Percentiles rank a stretch among this genome's conserved stretches.
phyloP scores from a whole-genome alignment of 1,140 invertebrate genomes.

The Saccostrea echinata region DNA sequence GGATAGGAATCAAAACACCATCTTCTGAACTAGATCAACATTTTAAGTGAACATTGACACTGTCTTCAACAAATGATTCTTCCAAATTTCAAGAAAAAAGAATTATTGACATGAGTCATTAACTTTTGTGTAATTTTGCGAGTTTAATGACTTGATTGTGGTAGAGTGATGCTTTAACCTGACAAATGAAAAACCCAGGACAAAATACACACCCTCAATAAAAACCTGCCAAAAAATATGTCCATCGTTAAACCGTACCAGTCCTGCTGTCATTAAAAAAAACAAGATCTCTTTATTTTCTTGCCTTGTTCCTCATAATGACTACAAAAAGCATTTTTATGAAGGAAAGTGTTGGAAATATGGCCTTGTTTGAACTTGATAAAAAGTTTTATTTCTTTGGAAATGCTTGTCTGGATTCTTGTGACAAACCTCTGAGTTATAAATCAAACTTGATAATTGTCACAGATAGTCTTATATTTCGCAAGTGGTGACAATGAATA shows the following conservation, averaged over 20 bases:
- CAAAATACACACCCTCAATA: conserved; percentile 9
- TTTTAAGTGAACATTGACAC: conserved; percentile 27
- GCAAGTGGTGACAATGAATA: conserved; percentile 34
- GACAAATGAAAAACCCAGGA: background rate
- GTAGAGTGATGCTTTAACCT: background rate
- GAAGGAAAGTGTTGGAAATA: conserved; percentile 11
- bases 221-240: background rate
- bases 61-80: background rate
- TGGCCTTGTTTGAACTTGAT: background rate
- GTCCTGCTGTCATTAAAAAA: background rate
- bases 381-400: conserved; percentile 10
- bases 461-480: conserved; percentile 35
- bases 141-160: conserved; percentile 25
- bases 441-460: conserved; percentile 34
- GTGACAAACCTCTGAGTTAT: conserved; percentile 17
- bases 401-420: background rate
- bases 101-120: conserved; percentile 30
- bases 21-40: background rate
- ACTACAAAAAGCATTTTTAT: background rate
- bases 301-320: conserved; percentile 18
- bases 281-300: conserved; percentile 4
- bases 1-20: background rate
- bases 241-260: background rate
- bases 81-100: background rate
- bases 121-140: background rate